Base-by-base conservation (phyloP, 2,888 invertebrate genomes). In the Buathra laborator region DNA sequence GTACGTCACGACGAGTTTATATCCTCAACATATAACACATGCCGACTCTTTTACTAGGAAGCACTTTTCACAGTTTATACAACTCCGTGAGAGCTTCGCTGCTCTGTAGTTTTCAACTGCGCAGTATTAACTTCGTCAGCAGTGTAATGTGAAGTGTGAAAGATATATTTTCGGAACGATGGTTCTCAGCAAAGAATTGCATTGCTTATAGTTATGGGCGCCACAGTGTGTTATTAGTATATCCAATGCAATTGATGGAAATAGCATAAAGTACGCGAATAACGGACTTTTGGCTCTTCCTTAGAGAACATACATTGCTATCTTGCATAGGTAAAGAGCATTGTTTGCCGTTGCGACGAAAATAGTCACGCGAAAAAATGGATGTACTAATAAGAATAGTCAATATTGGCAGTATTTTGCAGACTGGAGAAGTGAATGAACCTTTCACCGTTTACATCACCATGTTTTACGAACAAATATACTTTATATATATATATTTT, bases 31-130 rank as follows among this genome's bases (percentile, higher is more conserved):
- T 16, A 64, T n/a, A 46, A 70, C 51, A 3, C n/a, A 37, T 43
- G 48, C 64, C 43, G 24, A 10, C 64, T 16, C 32, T 12, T 62
- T 29, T 70, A 56, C 67, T 43, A 70, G 78, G 70, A 62, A 79
- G 64, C 51, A 79, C 64, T 79, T 71, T 79, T 68, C 62, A 16
- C 24, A 48, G 64, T 79, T 79, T 53, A n/a, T 64, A 62, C 79
- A 51, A 70, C 51, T 32, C 44, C 48, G 59, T 37, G 7, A 37
- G 66, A 43, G 70, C 10, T 37, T 24, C 37, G 16, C 19, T 29
- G 48, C 32, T 48, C 78, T 46, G 59, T 79, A 62, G 44, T 64
- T 51, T 70, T 70, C 32, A 59, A 43, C 70, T 37, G n/a, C 37
- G 56, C 43, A 12, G 43, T 16, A 66, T 43, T 66, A 37, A 66